Evolutionary conservation across 2,888 invertebrate species (phyloP).

Genomic region (Platerodrilus igneus): DNA sequence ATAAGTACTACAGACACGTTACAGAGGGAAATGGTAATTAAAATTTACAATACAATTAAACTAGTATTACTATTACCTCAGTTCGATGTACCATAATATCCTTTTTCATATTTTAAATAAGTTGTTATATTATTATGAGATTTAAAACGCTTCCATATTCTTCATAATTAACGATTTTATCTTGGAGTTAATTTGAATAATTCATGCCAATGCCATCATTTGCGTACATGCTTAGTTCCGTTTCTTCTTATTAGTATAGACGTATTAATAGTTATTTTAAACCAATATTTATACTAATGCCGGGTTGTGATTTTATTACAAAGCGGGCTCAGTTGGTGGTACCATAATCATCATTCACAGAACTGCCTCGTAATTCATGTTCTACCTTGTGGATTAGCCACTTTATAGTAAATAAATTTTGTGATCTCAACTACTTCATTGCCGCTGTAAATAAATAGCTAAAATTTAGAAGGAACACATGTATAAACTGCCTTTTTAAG

Average conservation of each 20-base stretch:
- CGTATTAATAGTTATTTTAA: too few relatives aligned
- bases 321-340: conserved; percentile 41
- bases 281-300: conserved; percentile 49
- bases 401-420: too few relatives aligned
- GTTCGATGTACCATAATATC: conserved; percentile 37
- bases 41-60: conserved; percentile 36
- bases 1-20: conserved; percentile 33
- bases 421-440: too few relatives aligned
- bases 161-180: conserved; percentile 21
- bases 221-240: not conserved
- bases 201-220: conserved; percentile 6
- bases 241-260: too few relatives aligned
- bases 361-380: conserved; percentile 42
- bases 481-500: too few relatives aligned
- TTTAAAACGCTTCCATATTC: conserved; percentile 19
- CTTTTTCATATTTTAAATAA: conserved; percentile 27
- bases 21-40: conserved; percentile 38
- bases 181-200: conserved; percentile 25
- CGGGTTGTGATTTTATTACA: conserved; percentile 48
- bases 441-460: too few relatives aligned
- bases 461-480: too few relatives aligned
- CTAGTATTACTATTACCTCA: conserved; percentile 32
- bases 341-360: conserved; percentile 40
- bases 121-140: too few relatives aligned
- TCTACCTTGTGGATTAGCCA: too few relatives aligned